A percentile compares a stretch with the other conserved stretches of the same genome.
Conservation (phyloP, 2,797 vertebrate species). For the Urosaurus nigricauda region DNA sequence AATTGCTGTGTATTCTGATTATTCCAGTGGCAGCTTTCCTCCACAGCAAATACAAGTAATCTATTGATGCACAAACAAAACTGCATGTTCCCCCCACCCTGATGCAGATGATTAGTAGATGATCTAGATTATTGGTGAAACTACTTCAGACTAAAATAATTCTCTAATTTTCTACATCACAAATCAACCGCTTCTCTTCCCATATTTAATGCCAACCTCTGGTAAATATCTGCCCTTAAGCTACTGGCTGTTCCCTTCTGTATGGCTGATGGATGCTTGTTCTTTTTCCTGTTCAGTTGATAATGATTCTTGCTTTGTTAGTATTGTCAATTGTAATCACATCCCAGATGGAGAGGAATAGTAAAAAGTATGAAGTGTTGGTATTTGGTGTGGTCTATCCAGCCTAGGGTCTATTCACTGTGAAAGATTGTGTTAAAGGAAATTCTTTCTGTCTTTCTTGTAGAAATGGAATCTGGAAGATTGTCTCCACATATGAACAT, state of each 20-base stretch:
- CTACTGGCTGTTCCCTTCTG: background rate
- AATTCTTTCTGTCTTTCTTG: background rate
- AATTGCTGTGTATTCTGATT: no score
- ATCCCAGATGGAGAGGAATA: background rate
- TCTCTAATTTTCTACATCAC: background rate
- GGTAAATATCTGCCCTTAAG: background rate
- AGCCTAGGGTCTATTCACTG: background rate
- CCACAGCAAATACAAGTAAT: no score
- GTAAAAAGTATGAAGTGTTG: background rate
- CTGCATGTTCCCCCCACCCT: no score
- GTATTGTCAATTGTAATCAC: background rate
- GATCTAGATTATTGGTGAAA: background rate
- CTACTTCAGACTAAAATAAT: background rate
- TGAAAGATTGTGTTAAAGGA: background rate
- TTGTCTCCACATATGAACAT: conserved; percentile 72
- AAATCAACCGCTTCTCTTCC: no score
- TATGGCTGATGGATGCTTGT: background rate
- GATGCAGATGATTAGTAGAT: no score
- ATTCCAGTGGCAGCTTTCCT: no score
- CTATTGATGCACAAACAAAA: no score
- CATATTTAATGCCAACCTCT: no score
- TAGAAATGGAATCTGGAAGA: conserved; percentile 79
- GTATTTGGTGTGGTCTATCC: background rate
- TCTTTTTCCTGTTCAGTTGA: background rate
- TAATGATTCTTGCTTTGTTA: background rate